Conservation (phyloP, 1,140 invertebrate species). For the Pinna nobilis region DNA sequence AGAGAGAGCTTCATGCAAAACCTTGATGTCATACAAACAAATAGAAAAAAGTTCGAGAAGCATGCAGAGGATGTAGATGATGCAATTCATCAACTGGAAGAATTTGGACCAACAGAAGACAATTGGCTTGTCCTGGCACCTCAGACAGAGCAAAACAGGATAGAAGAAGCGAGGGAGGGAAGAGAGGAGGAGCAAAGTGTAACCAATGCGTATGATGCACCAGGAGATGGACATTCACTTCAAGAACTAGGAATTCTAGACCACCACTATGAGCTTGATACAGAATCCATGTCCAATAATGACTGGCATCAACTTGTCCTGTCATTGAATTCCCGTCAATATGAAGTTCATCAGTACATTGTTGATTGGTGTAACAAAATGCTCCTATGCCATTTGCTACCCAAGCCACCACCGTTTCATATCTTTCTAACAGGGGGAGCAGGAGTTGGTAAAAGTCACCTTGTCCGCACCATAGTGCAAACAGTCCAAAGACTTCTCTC, state of each 20-base stretch:
- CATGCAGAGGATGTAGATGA: not conserved
- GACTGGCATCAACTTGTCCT: not conserved
- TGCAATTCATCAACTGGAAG: not conserved
- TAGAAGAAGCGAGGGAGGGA: not conserved
- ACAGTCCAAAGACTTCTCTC: conserved; percentile 10
- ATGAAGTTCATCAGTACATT: conserved; percentile 8
- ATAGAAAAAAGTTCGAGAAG: not conserved
- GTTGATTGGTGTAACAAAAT: conserved; percentile 12
- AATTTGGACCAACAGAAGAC: conserved; percentile 1
- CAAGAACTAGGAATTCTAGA: not conserved
- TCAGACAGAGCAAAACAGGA: not conserved
- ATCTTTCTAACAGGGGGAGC: conserved; percentile 31
- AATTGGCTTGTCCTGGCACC: not conserved
- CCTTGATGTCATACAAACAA: not conserved
- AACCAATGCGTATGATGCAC: not conserved
- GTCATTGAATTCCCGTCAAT: conserved; percentile 21
- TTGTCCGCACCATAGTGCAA: conserved; percentile 16
- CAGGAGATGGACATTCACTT: not conserved
- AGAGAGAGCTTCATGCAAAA: not conserved
- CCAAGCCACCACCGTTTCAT: conserved; percentile 15
- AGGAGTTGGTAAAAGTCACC: conserved; percentile 28
- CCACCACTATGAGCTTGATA: not conserved
- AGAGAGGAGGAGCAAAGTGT: not conserved
- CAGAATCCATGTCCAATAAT: not conserved
- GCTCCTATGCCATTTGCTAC: not conserved